Base-by-base conservation (phyloP, 1,140 invertebrate genomes). In the Habropoda laboriosa region DNA sequence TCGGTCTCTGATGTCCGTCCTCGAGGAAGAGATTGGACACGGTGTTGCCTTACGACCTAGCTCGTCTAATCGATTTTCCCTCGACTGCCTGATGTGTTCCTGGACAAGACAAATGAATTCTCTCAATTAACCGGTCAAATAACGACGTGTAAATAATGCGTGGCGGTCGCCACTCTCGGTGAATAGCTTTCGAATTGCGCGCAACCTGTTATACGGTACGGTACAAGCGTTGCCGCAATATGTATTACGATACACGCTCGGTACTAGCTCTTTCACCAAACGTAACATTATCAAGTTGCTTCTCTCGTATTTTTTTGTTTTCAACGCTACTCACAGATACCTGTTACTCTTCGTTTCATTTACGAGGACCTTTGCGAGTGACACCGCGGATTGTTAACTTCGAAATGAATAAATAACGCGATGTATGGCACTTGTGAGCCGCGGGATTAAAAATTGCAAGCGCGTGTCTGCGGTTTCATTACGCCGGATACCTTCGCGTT, bases 71-170 rank as follows among this genome's bases (percentile, higher is more conserved):
- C 96, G 94, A 86, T 95, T 95, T 87, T 97, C 96, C 74, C 96
- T 95, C 3, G 96, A 97, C 86, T 96, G 95, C 3, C 96, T 94
- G 82, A 97, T 95, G 90, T 97, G 96, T 86, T 97, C 96, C 96
- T 97, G 92, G 8, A 90, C 21, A 77, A 57, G 47, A 24, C 12
- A 70, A 78, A 81, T 18, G 53, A 32, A 79, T 67, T 78, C 57
- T 53, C 71, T 53, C 58, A 42, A 81, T 80, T 55, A 75, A 47
- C 4, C 30, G 38, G 13, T 2, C n/a, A 49, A 75, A 66, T 30
- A 47, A 58, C 24, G 45, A 3, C n/a, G 32, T 1, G 18, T 6
- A 13, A 77, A 42, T 60, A 40, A 0, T 47, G 5, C 27, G 27
- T 2, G 30, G 2, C 16, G 3, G 42, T 38, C 7, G 6, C 3